Percentiles rank a stretch among this genome's conserved stretches.
These are phyloP conservation scores for Oreonectes daqikongensis DNA, from an alignment of 2,797 vertebrate genomes.

Conservation along the genomic window DNA sequence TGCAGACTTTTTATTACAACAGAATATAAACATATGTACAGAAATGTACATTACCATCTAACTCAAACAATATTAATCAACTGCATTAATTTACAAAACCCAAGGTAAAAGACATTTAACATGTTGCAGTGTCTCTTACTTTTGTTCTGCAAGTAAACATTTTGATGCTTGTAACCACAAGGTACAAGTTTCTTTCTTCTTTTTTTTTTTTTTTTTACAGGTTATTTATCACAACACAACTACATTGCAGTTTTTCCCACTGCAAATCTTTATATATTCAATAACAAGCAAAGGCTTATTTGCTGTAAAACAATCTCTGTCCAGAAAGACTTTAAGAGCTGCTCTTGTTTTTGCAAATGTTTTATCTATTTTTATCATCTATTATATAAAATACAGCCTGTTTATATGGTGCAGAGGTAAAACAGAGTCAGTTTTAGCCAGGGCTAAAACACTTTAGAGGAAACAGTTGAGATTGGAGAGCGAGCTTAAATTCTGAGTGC, in stretches of 20 bases:
- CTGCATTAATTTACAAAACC: not conserved
- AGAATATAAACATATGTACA: conserved; percentile 6
- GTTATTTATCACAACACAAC: not conserved
- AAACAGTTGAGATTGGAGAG: not conserved
- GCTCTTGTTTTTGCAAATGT: not conserved
- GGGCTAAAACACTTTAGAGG: not conserved
- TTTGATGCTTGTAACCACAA: not conserved
- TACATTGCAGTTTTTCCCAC: not conserved
- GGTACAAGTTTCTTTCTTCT: not conserved
- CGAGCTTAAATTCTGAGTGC: not conserved
- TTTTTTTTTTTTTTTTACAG: too few relatives aligned
- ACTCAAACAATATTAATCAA: not conserved
- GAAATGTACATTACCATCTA: conserved; percentile 4
- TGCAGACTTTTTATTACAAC: conserved; percentile 1
- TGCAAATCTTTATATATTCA: not conserved
- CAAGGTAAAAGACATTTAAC: not conserved
- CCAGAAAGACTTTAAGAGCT: not conserved
- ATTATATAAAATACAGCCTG: not conserved
- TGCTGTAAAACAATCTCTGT: not conserved
- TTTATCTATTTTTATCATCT: not conserved
- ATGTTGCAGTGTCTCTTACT: not conserved
- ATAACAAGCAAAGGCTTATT: not conserved
- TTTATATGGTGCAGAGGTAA: not conserved
- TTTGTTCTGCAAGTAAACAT: not conserved
- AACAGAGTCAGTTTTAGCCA: not conserved